Evolutionary conservation across 2,797 vertebrate species (phyloP), one percentile per base, ranked within the genome.

Genomic region (Melopsittacus undulatus): DNA sequence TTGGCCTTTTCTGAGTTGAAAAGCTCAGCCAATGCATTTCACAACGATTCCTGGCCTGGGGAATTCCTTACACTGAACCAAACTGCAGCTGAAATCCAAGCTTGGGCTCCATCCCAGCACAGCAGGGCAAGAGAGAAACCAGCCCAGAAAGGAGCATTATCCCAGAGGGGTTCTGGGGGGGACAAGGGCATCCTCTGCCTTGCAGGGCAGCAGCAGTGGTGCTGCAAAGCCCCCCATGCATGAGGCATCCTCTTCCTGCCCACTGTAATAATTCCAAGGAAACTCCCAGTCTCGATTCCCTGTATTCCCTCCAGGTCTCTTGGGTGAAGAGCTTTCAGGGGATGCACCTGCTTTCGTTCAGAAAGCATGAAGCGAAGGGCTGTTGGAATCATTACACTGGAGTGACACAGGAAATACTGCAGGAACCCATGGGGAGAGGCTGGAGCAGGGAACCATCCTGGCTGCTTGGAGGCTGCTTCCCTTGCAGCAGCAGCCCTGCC

Each of bases 81-180:
- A 19, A 3, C 19, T 21, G 77, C 59, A 8, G 59, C 74, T 18
- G 46, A 5, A 70, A 24, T 27, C 20, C 36, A 3, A 13, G 36
- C 0, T 0, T 4, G 7, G 29, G 64, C 34, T 34, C 10, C 6
- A 0, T 30, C 34, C 57, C 46, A 7, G 52, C 51, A 3, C 1
- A 0, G 46, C 0, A 3, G 1, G 14, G 26, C 1, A 3, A 2
- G 10, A 45, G 45, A 52, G 26, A 62, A 2, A 26, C 27, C 77
- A 12, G 42, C 16, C 4, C 81, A 20, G 43, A 6, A 2, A 0
- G 2, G 5, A 11, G 3, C 1, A 0, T 6, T 40, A 5, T 68
- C 19, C 6, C 3, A 1, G n/a, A 36, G 38, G 19, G 4, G 16
- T 27, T n/a, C 27, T 11, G 14, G 57, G 24, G 8, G 26, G 4